Conservation (phyloP, 2,113 vertebrate species). For the Hypanus sabinus region DNA sequence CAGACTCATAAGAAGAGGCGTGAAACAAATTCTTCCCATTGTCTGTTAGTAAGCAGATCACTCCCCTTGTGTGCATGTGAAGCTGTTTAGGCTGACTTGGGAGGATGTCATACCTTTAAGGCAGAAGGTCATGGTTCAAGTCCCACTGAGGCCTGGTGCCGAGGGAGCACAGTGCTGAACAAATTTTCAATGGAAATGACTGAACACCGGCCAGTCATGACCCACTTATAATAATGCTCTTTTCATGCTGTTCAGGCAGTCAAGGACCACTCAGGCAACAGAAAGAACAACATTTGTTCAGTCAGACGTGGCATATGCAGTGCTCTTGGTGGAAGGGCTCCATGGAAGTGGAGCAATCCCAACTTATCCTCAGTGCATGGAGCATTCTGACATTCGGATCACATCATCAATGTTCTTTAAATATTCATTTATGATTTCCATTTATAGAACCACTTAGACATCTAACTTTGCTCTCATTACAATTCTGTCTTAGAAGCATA, state of each 20-base stretch:
- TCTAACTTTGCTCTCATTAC: background rate
- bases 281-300: background rate
- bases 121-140: background rate
- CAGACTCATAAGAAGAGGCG: background rate
- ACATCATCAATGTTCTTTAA: background rate
- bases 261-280: background rate
- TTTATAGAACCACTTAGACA: background rate
- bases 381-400: background rate
- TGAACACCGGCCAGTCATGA: background rate
- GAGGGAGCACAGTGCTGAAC: background rate
- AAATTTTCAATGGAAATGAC: background rate
- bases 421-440: constrained; percentile 27
- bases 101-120: background rate
- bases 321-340: background rate
- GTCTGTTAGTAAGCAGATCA: background rate
- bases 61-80: background rate
- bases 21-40: background rate
- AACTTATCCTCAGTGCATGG: background rate
- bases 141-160: background rate
- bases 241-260: background rate
- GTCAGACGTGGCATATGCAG: background rate
- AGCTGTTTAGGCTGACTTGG: background rate
- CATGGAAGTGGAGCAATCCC: background rate
- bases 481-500: constrained; percentile 14
- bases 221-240: background rate